Evolutionary conservation across 2,797 vertebrate species (phyloP).

Genomic region (Microctenopoma steveboyesi): DNA sequence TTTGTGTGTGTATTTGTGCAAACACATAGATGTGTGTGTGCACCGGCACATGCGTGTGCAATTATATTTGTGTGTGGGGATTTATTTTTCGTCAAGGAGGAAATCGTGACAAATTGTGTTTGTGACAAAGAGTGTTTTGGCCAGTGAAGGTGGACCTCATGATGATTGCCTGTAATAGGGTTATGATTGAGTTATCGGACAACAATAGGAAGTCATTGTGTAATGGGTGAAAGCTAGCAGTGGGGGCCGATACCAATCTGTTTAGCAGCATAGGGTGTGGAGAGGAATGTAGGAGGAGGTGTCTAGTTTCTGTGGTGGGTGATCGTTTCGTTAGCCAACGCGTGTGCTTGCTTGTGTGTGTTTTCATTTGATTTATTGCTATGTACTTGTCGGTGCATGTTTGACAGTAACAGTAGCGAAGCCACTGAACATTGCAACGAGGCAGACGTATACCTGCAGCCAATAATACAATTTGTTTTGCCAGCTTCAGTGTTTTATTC

Average conservation of each 20-base stretch:
- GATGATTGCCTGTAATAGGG: constrained; percentile 55
- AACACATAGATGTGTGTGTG: neutral
- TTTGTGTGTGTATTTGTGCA: constrained; percentile 1
- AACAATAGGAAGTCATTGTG: constrained; percentile 66
- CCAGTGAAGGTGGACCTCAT: constrained; percentile 54
- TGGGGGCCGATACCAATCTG: constrained; percentile 75
- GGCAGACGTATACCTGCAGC: constrained; percentile 26
- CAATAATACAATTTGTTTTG: constrained; percentile 30
- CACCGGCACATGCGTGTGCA: constrained; percentile 20
- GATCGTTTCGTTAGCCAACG: constrained; percentile 59
- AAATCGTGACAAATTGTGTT: constrained; percentile 57
- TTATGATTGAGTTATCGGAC: constrained; percentile 69
- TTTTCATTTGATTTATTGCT: constrained; percentile 65
- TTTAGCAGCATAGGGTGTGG: constrained; percentile 77
- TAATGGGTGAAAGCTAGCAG: constrained; percentile 56
- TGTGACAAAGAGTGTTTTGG: constrained; percentile 45
- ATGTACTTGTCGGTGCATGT: constrained; percentile 46
- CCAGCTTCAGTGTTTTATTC: constrained; percentile 23
- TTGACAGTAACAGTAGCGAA: constrained; percentile 56
- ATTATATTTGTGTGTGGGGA: constrained; percentile 36
- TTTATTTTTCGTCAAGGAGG: constrained; percentile 28
- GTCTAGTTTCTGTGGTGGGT: constrained; percentile 70
- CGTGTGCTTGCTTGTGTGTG: constrained; percentile 28
- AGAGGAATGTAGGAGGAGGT: constrained; percentile 77
- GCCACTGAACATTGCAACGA: constrained; percentile 25